phyloP scores from a whole-genome alignment of 2,888 invertebrate species.

The Alsophila aescularia region DNA sequence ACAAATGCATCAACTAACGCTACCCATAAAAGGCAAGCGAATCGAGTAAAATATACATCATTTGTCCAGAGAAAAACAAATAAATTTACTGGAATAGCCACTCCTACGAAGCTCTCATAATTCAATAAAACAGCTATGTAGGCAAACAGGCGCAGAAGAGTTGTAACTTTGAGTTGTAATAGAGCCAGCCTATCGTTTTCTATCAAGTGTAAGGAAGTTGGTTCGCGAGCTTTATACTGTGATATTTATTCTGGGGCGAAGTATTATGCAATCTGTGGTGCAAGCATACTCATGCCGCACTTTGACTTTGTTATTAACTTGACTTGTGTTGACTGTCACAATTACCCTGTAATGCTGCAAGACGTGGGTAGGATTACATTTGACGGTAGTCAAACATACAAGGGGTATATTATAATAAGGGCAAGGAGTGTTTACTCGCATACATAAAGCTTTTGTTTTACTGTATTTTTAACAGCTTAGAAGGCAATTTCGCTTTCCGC shows the following conservation, averaged over 20 bases:
- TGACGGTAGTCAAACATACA: conserved; percentile 49
- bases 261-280: conserved; percentile 13
- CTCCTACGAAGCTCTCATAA: conserved; percentile 61
- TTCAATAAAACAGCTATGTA: conserved; percentile 60
- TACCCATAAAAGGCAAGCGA: conserved; percentile 52
- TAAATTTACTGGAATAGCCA: conserved; percentile 67
- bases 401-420: conserved; percentile 52
- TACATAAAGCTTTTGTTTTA: conserved; percentile 44
- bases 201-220: conserved; percentile 24
- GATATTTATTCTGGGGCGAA: conserved; percentile 2
- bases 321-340: conserved; percentile 52
- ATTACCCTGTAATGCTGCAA: conserved; percentile 43
- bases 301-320: conserved; percentile 52
- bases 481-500: conserved; percentile 9
- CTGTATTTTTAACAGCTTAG: conserved; percentile 26
- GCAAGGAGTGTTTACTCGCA: conserved; percentile 45
- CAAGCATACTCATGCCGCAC: conserved; percentile 32
- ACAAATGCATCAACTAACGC: conserved; percentile 42
- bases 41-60: conserved; percentile 63
- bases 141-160: conserved; percentile 52
- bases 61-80: conserved; percentile 68
- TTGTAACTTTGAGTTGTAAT: too few relatives aligned
- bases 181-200: conserved; percentile 47
- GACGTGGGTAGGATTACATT: conserved; percentile 48
- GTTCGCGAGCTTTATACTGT: conserved; percentile 2